Evolutionary conservation across 2,797 vertebrate genomes (phyloP).

Genomic region (Melanotaenia maccullochi): DNA sequence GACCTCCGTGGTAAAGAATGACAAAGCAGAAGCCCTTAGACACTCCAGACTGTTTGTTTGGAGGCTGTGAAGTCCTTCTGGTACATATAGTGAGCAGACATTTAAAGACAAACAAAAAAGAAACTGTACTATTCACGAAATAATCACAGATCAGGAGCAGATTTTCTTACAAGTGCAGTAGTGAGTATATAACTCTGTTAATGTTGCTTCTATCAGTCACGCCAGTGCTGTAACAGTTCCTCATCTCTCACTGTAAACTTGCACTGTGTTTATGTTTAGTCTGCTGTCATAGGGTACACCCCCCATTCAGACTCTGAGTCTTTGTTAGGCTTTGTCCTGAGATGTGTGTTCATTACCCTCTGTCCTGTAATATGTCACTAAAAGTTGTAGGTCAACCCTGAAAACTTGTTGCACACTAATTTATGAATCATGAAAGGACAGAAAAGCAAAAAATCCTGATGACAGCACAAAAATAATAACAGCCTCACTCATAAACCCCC

Average conservation of each 20-base stretch:
- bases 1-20: constrained; percentile 42
- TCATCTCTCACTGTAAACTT: constrained; percentile 50
- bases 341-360: constrained; percentile 6
- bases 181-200: constrained; percentile 35
- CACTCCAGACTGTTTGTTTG: constrained; percentile 16
- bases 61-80: background rate
- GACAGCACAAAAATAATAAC: constrained; percentile 10
- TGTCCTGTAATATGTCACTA: constrained; percentile 8
- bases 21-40: constrained; percentile 42
- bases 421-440: constrained; percentile 9
- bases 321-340: constrained; percentile 22
- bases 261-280: constrained; percentile 61
- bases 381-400: constrained; percentile 24
- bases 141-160: constrained; percentile 44
- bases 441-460: background rate
- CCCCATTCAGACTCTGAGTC: constrained; percentile 25
- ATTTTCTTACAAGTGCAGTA: constrained; percentile 13
- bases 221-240: constrained; percentile 30
- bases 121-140: constrained; percentile 43
- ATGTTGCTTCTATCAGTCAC: constrained; percentile 28
- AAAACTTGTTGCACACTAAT: constrained; percentile 3
- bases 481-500: constrained; percentile 13
- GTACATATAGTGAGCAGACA: constrained; percentile 1
- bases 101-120: constrained; percentile 30
- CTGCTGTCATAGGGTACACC: constrained; percentile 43